phyloP scores from a whole-genome alignment of 2,797 vertebrate genomes.

The Cynodonichthys magdalenae region DNA sequence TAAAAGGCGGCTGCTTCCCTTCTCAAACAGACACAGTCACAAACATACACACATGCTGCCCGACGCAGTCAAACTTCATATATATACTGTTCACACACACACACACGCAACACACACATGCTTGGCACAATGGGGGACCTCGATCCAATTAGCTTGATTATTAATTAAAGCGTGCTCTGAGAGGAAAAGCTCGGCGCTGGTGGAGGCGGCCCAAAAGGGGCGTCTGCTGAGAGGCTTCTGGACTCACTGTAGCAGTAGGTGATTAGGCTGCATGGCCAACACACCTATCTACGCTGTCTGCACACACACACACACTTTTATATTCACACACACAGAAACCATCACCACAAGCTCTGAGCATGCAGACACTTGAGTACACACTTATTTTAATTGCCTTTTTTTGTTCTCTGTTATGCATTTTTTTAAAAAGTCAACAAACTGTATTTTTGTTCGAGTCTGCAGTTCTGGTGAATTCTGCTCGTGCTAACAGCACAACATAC shows the following conservation, averaged over 20 bases:
- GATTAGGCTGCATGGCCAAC: conserved; percentile 62
- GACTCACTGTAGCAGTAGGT: conserved; percentile 66
- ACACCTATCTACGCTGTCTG: conserved; percentile 31
- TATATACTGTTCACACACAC: conserved; percentile 27
- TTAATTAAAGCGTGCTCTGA: conserved; percentile 78
- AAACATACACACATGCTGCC: conserved; percentile 14
- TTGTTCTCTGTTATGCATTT: conserved; percentile 2
- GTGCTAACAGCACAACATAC: conserved; percentile 1
- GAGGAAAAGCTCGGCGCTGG: conserved; percentile 65
- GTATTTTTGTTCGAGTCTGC: background rate
- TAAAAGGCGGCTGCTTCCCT: conserved; percentile 44
- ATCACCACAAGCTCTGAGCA: conserved; percentile 3
- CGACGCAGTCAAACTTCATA: conserved; percentile 35
- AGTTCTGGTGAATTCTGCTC: background rate
- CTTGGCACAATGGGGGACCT: conserved; percentile 66
- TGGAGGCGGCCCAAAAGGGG: conserved; percentile 69
- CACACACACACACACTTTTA: conserved; percentile 1
- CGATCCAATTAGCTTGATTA: conserved; percentile 82
- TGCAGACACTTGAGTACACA: conserved; percentile 11
- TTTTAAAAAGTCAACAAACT: background rate
- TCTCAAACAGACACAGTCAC: conserved; percentile 19
- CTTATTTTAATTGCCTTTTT: conserved; percentile 2
- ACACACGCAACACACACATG: conserved; percentile 23
- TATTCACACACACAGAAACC: background rate
- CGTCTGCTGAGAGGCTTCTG: conserved; percentile 67